Percentiles rank a stretch among this genome's conserved stretches.
Conservation (phyloP, 2,797 vertebrate species). For the Muscicapa striata region DNA sequence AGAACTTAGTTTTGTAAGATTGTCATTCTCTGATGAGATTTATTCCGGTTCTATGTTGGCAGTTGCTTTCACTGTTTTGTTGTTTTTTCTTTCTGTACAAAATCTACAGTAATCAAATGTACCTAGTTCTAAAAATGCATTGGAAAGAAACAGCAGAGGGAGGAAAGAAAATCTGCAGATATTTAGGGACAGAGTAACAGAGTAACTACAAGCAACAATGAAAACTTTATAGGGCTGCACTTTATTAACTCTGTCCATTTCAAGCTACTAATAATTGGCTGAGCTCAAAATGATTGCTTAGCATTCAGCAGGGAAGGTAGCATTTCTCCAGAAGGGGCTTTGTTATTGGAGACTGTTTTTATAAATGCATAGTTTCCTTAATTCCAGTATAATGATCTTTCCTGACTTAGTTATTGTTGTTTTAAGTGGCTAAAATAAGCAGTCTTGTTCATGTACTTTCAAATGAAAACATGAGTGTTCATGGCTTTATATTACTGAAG, state of each 20-base stretch:
- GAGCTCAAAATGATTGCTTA: conserved; percentile 27
- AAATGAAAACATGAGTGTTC: conserved; percentile 64
- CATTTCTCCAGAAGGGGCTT: conserved; percentile 40
- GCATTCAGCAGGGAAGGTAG: conserved; percentile 12
- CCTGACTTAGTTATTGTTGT: conserved; percentile 52
- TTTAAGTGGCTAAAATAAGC: conserved; percentile 62
- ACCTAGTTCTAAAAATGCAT: background rate
- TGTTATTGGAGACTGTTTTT: conserved; percentile 44
- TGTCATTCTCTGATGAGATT: background rate
- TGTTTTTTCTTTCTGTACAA: background rate
- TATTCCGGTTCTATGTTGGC: background rate
- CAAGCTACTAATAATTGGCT: conserved; percentile 43
- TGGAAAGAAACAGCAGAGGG: background rate
- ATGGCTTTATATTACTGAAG: conserved; percentile 43
- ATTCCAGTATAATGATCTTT: conserved; percentile 52
- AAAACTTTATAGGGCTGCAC: conserved; percentile 21
- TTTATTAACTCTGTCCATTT: conserved; percentile 39
- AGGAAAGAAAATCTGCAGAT: background rate
- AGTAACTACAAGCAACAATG: background rate
- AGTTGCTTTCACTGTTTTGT: background rate
- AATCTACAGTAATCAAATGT: background rate
- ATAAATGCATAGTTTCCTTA: conserved; percentile 63
- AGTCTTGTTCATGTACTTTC: conserved; percentile 54
- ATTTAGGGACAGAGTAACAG: background rate
- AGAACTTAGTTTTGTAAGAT: background rate